Evolutionary conservation across 2,113 vertebrate species (phyloP), one percentile per base, ranked within the genome.

Genomic region (Actenoides lindsayi): DNA sequence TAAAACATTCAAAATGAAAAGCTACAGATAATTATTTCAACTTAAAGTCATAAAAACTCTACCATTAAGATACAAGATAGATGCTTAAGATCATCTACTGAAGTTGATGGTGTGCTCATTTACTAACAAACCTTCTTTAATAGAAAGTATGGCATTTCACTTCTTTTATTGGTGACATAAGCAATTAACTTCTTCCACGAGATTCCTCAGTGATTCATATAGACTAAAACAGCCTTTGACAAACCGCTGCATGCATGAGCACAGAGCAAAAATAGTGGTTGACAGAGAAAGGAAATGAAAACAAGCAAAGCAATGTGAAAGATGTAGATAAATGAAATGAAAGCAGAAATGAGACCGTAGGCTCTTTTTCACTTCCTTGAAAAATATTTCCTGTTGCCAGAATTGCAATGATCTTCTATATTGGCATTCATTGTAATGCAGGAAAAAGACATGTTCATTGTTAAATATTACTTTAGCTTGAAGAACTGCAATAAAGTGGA

Each of bases 201-300:
- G 18, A 81, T 64, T 88, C 57, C 60, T 83, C 62, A 71, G 60
- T 69, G 84, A 88, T n/a, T 93, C 71, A 79, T 31, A 64, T 9
- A 87, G 39, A 81, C 37, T 54, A 86, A 56, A 92, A 84, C n/a
- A 33, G 60, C 37, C 79, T 90, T 39, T 64, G 41, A 82, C 65
- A 68, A 94, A 76, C 77, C 53, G 79, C 70, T 82, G 46, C 76
- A 76, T 68, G 39, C 44, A 89, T 87, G 37, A 90, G 30, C 33
- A 46, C 35, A 84, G 57, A 69, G 41, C 57, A 96, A 93, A 93
- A 91, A 51, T n/a, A 82, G 93, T 62, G 39, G 46, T 12, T 89
- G 77, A 91, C 77, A 84, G 74, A 87, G 53, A 88, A 83, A 83
- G 85, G 64, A 87, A 96, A 88, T 71, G 9, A 81, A 96, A 86